Evolutionary conservation across 2,113 vertebrate species (phyloP).

Genomic region (Ctenodactylus gundi): DNA sequence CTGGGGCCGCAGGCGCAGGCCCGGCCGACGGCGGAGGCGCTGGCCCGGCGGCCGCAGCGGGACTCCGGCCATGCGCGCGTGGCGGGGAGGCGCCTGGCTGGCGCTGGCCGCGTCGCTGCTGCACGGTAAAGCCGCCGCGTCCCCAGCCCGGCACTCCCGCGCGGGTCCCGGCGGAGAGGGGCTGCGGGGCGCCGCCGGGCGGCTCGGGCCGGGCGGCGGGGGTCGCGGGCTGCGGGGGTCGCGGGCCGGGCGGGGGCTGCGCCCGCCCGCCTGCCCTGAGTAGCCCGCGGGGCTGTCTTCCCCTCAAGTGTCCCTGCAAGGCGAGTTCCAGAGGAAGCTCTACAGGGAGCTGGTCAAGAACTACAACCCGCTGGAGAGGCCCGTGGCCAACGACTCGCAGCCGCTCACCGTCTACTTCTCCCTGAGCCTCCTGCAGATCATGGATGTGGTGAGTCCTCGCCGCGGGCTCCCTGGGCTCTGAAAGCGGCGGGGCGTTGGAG

Average conservation of each 20-base stretch:
- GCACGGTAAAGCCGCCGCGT: conserved; percentile 76
- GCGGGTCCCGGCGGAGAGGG: too few relatives aligned
- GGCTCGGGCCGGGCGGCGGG: not conserved
- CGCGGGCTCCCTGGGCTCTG: not conserved
- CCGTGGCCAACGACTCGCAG: conserved; percentile 92
- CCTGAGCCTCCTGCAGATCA: conserved; percentile 95
- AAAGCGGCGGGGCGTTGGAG: not conserved
- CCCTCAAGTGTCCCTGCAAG: conserved; percentile 91
- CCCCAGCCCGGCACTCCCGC: not conserved
- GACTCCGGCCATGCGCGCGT: conserved; percentile 76
- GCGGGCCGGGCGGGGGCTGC: not conserved
- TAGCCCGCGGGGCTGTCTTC: not conserved
- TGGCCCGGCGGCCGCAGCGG: not conserved
- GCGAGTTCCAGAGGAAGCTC: conserved; percentile 91
- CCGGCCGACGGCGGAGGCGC: not conserved
- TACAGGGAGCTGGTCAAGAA: conserved; percentile 88
- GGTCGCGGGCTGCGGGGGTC: not conserved
- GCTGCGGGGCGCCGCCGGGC: not conserved
- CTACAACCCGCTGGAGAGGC: conserved; percentile 93
- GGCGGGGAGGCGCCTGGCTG: conserved; percentile 78
- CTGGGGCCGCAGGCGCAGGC: conserved; percentile 36
- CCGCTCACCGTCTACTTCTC: conserved; percentile 92
- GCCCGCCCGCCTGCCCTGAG: conserved; percentile 27
- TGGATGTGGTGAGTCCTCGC: conserved; percentile 92
- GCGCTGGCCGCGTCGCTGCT: conserved; percentile 78